phyloP scores from a whole-genome alignment of 2,113 vertebrate genomes.

The Oxyruncus cristatus region DNA sequence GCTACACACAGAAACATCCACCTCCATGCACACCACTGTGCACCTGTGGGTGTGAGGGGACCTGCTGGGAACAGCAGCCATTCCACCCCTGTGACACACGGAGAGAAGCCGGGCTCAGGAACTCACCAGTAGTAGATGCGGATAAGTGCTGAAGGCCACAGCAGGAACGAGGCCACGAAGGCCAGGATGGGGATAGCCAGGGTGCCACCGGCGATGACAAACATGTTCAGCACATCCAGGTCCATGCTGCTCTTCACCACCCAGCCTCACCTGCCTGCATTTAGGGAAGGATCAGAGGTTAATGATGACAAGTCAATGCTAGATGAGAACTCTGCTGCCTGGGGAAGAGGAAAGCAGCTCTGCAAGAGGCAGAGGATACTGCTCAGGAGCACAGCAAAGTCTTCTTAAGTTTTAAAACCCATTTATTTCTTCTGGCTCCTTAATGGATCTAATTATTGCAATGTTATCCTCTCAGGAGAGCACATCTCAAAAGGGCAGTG shows the following conservation, averaged over 20 bases:
- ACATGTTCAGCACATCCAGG: constrained; percentile 86
- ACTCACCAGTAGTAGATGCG: constrained; percentile 92
- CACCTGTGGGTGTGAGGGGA: background rate
- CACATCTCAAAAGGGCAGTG: background rate
- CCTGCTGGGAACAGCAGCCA: background rate
- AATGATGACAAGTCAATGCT: background rate
- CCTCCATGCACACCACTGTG: accelerated
- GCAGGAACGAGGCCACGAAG: constrained; percentile 81
- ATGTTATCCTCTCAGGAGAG: background rate
- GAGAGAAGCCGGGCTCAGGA: background rate
- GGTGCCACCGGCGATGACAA: constrained; percentile 81
- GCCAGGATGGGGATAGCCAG: constrained; percentile 85
- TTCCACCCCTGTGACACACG: background rate
- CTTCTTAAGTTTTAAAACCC: background rate
- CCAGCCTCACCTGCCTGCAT: constrained; percentile 7
- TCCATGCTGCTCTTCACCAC: constrained; percentile 75
- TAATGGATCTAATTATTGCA: background rate
- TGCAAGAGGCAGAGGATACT: background rate
- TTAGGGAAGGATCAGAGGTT: background rate
- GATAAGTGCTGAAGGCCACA: constrained; percentile 86
- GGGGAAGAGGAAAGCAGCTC: background rate
- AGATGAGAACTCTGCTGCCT: background rate
- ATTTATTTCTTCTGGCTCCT: background rate
- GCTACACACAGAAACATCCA: background rate
- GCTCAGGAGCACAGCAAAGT: background rate